Evolutionary conservation across 2,797 vertebrate genomes (phyloP), one percentile per base, ranked within the genome.

Genomic region (Molossus molossus): DNA sequence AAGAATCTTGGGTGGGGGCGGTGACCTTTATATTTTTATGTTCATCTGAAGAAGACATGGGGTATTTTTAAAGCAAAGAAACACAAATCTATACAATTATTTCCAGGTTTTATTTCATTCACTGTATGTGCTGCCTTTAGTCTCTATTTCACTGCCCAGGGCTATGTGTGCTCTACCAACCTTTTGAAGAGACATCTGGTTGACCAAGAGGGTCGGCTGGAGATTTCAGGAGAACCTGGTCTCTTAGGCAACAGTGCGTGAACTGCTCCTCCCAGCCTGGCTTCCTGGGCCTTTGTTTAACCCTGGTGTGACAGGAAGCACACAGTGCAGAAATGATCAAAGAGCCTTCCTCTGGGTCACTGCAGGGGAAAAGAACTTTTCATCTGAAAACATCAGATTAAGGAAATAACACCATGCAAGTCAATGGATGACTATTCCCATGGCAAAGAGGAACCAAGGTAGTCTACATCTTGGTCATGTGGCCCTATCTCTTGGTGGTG

Each of bases 391-490:
- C 3, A 33, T 20, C 21, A 14, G 9, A 3, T 40, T 60, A 64
- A 75, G 18, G 55, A 94, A 77, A 50, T 60, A 62, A 50, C 29
- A 64, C 14, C 11, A 9, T 12, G 11, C 17, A 55, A 25, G 14
- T 57, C 57, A 57, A 23, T 27, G 25, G 25, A 40, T 11, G 55
- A 50, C 37, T 25, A 14, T 27, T 87, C 20, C 29, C 1, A 1
- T 8, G 14, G 20, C 23, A 40, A 33, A 40, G 83, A 40, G 64
- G n/a, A 79, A 64, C 29, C 48, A 13, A 57, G 14, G 21, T 15
- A 29, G 62, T 27, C 25, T 48, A 20, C 0, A 0, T 70, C 23
- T 4, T 1, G 2, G 0, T 0, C 37, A 3, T 23, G 23, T 37
- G 70, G 48, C 48, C 23, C n/a, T 25, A 17, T 57, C 48, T 40